Conservation (phyloP, 2,888 invertebrate species). For the Anarsia innoxiella region DNA sequence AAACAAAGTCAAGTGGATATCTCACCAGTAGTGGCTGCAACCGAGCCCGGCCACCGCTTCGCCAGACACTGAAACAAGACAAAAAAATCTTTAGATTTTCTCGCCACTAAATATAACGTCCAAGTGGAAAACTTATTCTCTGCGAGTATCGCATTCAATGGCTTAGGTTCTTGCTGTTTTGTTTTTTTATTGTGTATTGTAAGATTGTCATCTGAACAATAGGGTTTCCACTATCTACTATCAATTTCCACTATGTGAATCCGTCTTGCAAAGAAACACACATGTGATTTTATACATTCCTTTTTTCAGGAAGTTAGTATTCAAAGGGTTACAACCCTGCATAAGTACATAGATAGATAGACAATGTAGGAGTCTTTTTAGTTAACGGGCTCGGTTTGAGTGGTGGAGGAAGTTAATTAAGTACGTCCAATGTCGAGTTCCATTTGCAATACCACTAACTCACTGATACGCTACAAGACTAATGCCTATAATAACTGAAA, state of each 20-base stretch:
- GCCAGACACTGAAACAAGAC: slow-evolving; percentile 32
- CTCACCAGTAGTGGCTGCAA: slow-evolving; percentile 36
- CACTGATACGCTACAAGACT: slow-evolving; percentile 11
- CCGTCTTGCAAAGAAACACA: too few species aligned
- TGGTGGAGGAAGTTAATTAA: slow-evolving; percentile 15
- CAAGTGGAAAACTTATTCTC: slow-evolving; percentile 5
- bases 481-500: slow-evolving; percentile 12
- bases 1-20: slow-evolving; percentile 34
- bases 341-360: too few species aligned
- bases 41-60: too few species aligned
- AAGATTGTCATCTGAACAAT: too few species aligned
- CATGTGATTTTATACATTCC: too few species aligned
- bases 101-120: slow-evolving; percentile 8
- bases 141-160: neutral
- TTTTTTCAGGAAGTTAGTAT: too few species aligned
- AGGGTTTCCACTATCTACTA: too few species aligned
- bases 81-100: slow-evolving; percentile 16
- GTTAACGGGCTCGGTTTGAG: neutral
- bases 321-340: too few species aligned
- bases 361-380: too few species aligned
- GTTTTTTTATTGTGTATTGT: too few species aligned
- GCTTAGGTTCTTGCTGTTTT: too few species aligned
- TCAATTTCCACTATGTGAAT: too few species aligned
- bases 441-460: slow-evolving; percentile 15
- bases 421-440: slow-evolving; percentile 12